These are phyloP conservation scores for Perccottus glenii DNA, from an alignment of 2,113 vertebrate genomes.

Conservation along the genomic window DNA sequence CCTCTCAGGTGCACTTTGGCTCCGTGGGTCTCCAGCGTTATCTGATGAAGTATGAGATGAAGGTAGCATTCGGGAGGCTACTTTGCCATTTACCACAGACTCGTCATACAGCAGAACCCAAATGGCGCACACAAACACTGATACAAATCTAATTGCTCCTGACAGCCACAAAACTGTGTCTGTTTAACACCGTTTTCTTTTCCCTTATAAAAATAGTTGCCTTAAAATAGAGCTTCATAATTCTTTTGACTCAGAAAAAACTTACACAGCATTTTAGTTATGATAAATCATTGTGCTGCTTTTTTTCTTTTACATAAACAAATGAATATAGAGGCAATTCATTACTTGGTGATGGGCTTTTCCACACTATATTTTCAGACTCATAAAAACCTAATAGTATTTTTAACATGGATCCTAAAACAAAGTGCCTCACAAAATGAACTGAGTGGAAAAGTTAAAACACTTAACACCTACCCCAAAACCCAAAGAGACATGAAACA, in stretches of 20 bases:
- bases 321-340: neutral
- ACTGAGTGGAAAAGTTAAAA: neutral
- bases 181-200: slow-evolving; percentile 53
- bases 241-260: slow-evolving; percentile 20
- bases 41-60: slow-evolving; percentile 45
- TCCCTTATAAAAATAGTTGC: slow-evolving; percentile 11
- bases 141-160: slow-evolving; percentile 71
- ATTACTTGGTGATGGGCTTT: neutral
- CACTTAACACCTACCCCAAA: neutral
- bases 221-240: slow-evolving; percentile 41
- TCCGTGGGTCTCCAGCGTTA: slow-evolving; percentile 22
- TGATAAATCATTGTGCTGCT: slow-evolving; percentile 19
- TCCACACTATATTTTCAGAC: slow-evolving; percentile 23
- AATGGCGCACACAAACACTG: slow-evolving; percentile 50
- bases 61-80: slow-evolving; percentile 30
- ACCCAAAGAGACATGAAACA: neutral
- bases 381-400: slow-evolving; percentile 2
- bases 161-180: slow-evolving; percentile 58
- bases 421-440: slow-evolving; percentile 8
- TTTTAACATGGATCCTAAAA: slow-evolving; percentile 31
- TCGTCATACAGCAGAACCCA: slow-evolving; percentile 39
- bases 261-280: slow-evolving; percentile 22
- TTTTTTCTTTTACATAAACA: slow-evolving; percentile 18
- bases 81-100: slow-evolving; percentile 48
- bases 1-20: slow-evolving; percentile 56